Base-by-base conservation (phyloP, 2,888 invertebrate species). In the Crossocerus cetratus region DNA sequence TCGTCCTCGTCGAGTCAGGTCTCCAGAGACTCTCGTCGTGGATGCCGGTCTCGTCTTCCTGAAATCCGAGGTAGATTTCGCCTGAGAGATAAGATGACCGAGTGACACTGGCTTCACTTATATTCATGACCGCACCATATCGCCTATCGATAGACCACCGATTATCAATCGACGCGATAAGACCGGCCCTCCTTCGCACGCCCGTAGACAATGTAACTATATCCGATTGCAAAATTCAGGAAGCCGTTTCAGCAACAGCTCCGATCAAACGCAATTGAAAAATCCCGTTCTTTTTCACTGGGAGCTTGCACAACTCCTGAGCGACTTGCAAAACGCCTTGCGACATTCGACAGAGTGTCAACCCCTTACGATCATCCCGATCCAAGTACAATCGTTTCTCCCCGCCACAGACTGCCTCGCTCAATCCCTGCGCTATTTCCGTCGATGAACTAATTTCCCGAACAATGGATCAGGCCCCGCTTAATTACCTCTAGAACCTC, bases 141-240 rank as follows among this genome's bases (percentile, higher is more conserved):
- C 44, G 3, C 32, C 55, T 3, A 42, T 44, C 44, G 42, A 22
- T 54, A 20, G 44, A 56, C 44, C 11, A 32, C n/a, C 21, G 64
- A 64, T 64, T 64, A 56, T 64, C 64, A 21, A 44, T 56, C 22
- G 8, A n/a, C n/a, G 21, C 11, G 64, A 64, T 64, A 64, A 64
- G 64, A 18, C 64, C 5, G 21, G 22, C 21, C 22, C 44, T 60
- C 8, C 3, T 44, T 49, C 22, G 14, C 21, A 14, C 2, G 13
- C 5, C 16, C 13, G n/a, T 22, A 1, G 16, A 45, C 49, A 45
- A n/a, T 22, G 22, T n/a, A 60, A 45, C 13, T 32, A 32, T 32
- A 32, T 32, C 11, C 32, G 32, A 32, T 32, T 32, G 49, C 49
- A 16, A 49, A 22, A 32, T 32, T 32, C 5, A 3, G 4, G 32